These are phyloP conservation scores for Pseudanteris insignis DNA, from an alignment of 2,888 invertebrate genomes.

Conservation along the genomic window DNA sequence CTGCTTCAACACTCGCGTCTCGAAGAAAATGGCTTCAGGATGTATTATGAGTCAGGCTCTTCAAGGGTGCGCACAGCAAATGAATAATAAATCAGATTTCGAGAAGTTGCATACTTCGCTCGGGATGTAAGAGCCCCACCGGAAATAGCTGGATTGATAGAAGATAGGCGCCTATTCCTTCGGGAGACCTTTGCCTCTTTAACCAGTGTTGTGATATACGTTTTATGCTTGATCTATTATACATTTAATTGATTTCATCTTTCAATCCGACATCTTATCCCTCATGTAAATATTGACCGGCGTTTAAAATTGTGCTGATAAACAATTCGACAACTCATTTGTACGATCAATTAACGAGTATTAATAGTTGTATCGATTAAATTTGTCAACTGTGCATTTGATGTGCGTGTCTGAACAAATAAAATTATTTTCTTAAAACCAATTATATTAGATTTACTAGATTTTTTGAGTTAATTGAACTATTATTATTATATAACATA, in stretches of 20 bases:
- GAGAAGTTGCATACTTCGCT: slow-evolving; percentile 59
- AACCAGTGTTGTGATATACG: slow-evolving; percentile 50
- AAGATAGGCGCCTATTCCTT: slow-evolving; percentile 56
- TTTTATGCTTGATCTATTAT: slow-evolving; percentile 58
- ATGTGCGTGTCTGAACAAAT: no score
- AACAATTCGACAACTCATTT: no score
- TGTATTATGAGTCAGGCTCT: slow-evolving; percentile 44
- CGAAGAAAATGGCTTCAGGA: slow-evolving; percentile 40
- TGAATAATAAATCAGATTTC: slow-evolving; percentile 62
- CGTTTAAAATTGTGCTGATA: slow-evolving; percentile 5
- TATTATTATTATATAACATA: no score
- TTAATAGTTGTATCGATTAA: no score
- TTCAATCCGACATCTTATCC: slow-evolving; percentile 14
- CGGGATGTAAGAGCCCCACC: slow-evolving; percentile 51
- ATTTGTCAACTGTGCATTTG: no score
- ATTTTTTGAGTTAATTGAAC: no score
- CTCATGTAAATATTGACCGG: slow-evolving; percentile 19
- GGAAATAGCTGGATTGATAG: slow-evolving; percentile 53
- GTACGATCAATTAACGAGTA: no score
- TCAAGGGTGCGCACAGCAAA: slow-evolving; percentile 43
- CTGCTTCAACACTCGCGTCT: slow-evolving; percentile 41
- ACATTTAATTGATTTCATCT: slow-evolving; percentile 61
- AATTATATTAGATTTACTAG: no score
- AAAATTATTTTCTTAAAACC: no score
- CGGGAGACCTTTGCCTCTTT: slow-evolving; percentile 59